Percentiles rank a stretch among this genome's conserved stretches.
These are phyloP conservation scores for Dicrostonyx torquatus DNA, from an alignment of 2,797 vertebrate genomes.

Conservation along the genomic window DNA sequence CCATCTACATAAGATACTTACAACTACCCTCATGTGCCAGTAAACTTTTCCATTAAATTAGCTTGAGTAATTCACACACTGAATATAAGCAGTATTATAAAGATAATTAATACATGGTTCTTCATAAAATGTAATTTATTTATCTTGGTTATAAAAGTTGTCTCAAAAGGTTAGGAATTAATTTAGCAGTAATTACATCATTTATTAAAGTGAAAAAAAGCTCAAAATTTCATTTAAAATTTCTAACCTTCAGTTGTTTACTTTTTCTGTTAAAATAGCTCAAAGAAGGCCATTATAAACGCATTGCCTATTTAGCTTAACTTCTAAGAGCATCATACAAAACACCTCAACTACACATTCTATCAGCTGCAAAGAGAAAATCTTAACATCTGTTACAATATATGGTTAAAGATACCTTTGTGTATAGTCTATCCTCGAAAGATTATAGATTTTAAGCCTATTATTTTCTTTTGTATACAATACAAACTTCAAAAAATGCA, in stretches of 20 bases:
- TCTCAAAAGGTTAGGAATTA: not conserved
- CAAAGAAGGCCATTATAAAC: slow-evolving; percentile 1
- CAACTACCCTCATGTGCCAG: not conserved
- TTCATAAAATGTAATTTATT: not conserved
- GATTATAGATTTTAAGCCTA: not conserved
- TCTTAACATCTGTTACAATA: not conserved
- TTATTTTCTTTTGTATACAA: slow-evolving; percentile 34
- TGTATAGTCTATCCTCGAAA: not conserved
- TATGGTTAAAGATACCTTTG: not conserved
- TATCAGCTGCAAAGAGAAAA: not conserved
- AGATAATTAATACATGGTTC: not conserved
- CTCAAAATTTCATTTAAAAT: slow-evolving; percentile 36
- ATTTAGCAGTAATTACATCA: not conserved
- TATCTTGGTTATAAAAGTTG: not conserved
- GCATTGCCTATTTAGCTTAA: not conserved
- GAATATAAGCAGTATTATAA: not conserved
- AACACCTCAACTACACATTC: not conserved
- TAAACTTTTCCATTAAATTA: slow-evolving; percentile 3
- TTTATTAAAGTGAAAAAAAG: not conserved
- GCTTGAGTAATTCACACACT: not conserved
- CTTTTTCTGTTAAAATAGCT: not conserved
- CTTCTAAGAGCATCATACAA: not conserved
- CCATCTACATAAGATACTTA: not conserved
- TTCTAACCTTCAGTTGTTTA: not conserved
- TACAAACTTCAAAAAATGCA: not conserved